Percentiles rank a stretch among this genome's conserved stretches.
These are phyloP conservation scores for Alouatta caraya DNA, from an alignment of 2,797 vertebrate species.

Conservation along the genomic window DNA sequence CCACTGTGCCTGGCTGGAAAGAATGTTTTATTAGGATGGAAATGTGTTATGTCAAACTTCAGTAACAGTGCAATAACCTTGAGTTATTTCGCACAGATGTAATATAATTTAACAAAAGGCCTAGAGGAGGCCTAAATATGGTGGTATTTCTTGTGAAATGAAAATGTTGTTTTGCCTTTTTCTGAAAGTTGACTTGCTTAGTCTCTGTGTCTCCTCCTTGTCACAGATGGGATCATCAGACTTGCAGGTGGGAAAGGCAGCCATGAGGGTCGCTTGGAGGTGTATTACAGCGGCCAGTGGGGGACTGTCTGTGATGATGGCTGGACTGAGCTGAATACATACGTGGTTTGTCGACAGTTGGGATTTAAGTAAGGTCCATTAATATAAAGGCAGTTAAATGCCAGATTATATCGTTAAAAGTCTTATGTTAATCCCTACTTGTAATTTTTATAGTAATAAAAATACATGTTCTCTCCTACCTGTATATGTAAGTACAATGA, in stretches of 20 bases:
- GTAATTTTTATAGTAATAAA: neutral
- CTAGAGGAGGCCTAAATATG: neutral
- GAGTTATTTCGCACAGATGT: neutral
- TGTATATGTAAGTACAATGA: too few species aligned
- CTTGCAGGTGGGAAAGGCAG: slow-evolving; percentile 87
- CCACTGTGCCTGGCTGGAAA: neutral
- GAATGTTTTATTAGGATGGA: neutral
- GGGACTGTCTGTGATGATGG: slow-evolving; percentile 95
- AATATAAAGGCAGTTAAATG: neutral
- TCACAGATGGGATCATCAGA: slow-evolving; percentile 90
- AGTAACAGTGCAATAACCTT: neutral
- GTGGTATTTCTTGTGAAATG: neutral
- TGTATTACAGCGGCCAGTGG: slow-evolving; percentile 92
- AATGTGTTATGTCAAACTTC: neutral
- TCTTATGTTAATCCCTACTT: neutral
- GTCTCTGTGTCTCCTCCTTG: slow-evolving; percentile 46
- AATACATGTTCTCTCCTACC: neutral
- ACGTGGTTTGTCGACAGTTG: slow-evolving; percentile 93
- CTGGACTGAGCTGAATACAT: slow-evolving; percentile 93
- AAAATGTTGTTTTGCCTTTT: accelerated
- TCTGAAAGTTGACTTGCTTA: neutral
- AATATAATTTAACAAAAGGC: neutral
- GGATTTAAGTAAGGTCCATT: slow-evolving; percentile 92
- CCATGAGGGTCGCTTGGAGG: slow-evolving; percentile 92
- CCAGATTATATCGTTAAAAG: neutral